Conservation (phyloP, 2,888 invertebrate genomes). For the Pilophorus perplexus region DNA sequence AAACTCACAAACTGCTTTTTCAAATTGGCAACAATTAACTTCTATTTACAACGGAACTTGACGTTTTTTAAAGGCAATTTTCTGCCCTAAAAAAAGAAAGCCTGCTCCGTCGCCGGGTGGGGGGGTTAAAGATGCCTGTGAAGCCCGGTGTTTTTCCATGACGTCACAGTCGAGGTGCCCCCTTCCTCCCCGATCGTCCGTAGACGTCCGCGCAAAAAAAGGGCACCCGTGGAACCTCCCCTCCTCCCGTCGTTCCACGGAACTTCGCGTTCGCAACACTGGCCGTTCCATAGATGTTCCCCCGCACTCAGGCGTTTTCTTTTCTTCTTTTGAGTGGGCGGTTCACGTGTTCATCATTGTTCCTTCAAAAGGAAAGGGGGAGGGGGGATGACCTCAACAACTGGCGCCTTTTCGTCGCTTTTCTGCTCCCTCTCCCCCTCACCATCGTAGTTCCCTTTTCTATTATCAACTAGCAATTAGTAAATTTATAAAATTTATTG, state of each 20-base stretch:
- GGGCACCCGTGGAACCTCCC: not conserved
- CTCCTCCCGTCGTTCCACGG: too few relatives aligned
- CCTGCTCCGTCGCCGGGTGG: not conserved
- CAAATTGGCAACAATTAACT: too few relatives aligned
- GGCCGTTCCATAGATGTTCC: not conserved
- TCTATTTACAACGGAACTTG: not conserved
- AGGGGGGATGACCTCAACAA: too few relatives aligned
- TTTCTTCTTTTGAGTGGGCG: not conserved
- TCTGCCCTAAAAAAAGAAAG: conserved; percentile 29
- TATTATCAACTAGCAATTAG: too few relatives aligned
- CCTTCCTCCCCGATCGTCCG: not conserved
- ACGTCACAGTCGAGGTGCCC: conserved; percentile 33
- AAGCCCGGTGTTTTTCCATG: conserved; percentile 42
- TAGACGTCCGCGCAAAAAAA: too few relatives aligned
- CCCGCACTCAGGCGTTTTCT: not conserved
- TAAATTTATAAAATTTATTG: too few relatives aligned
- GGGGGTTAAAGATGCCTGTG: conserved; percentile 22
- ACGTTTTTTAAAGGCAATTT: too few relatives aligned
- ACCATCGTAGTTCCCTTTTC: not conserved
- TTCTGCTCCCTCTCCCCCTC: not conserved
- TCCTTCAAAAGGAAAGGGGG: too few relatives aligned
- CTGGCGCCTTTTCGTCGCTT: not conserved
- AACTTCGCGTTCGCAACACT: not conserved
- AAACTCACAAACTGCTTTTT: too few relatives aligned
- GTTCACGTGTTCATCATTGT: not conserved